These are phyloP conservation scores for Atta cephalotes DNA, from an alignment of 1,140 invertebrate genomes.

Conservation along the genomic window DNA sequence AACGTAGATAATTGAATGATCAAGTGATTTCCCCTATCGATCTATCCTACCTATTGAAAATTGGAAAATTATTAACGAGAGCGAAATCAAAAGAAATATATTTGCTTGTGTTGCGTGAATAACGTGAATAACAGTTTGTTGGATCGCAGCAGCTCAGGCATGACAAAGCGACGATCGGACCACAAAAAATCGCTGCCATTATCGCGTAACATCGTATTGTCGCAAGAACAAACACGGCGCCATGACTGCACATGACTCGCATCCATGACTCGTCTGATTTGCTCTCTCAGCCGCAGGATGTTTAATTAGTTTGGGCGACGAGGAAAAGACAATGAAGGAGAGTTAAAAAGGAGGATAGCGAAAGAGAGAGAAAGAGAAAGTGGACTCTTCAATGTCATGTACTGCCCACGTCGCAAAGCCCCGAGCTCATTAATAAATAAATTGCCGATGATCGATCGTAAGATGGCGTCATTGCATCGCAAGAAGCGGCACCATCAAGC, in stretches of 20 bases:
- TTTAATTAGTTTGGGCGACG: conserved; percentile 67
- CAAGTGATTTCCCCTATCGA: conserved; percentile 10
- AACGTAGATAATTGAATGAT: conserved; percentile 29
- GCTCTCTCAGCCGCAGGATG: conserved; percentile 17
- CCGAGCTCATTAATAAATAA: conserved; percentile 71
- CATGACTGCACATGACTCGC: conserved; percentile 55
- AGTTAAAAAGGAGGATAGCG: neutral
- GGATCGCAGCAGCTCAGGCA: conserved; percentile 28
- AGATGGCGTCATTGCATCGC: conserved; percentile 43
- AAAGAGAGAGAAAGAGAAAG: conserved; percentile 2
- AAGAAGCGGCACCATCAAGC: conserved; percentile 57
- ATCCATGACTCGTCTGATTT: conserved; percentile 48
- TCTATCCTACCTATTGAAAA: neutral
- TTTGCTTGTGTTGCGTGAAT: conserved; percentile 22
- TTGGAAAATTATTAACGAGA: conserved; percentile 36
- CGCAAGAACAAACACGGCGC: conserved; percentile 55
- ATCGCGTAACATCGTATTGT: conserved; percentile 58
- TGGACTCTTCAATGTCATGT: conserved; percentile 31
- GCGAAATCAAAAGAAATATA: conserved; percentile 12
- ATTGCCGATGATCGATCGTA: conserved; percentile 66
- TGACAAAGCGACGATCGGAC: conserved; percentile 47
- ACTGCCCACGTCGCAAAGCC: conserved; percentile 38
- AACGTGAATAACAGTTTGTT: conserved; percentile 16
- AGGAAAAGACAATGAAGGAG: conserved; percentile 37
- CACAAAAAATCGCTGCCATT: conserved; percentile 60